Evolutionary conservation across 2,797 vertebrate species (phyloP), one percentile per base, ranked within the genome.

Genomic region (Arnoldichthys spilopterus): DNA sequence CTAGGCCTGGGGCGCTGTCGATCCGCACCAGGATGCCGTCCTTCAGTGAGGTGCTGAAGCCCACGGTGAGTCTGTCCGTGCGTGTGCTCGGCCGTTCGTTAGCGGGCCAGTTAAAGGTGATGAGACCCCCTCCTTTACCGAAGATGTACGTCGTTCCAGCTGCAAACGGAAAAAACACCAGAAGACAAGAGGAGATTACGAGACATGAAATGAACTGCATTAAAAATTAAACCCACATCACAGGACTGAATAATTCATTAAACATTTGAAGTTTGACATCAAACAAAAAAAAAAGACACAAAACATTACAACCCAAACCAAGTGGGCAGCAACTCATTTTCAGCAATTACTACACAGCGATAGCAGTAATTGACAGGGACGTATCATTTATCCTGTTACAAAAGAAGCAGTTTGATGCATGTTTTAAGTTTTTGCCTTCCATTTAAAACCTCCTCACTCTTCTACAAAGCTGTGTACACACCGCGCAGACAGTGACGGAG

Each of bases 121-220:
- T 98, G 76, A 98, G 95, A 53, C 98, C 98, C 45, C 98, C 98
- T 5, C 96, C 98, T 90, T 98, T 98, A 34, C 97, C 97, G 86
- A 99, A 99, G 88, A 99, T 99, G 77, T 97, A 99, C 0, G 97
- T 99, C 1, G 97, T 97, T 59, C 98, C 98, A 90, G 97, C 98
- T 98, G 84, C 4, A 47, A 47, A 37, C 72, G 87, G 83, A 40
- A 30, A 34, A 64, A 1, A 20, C 20, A 71, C 34, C 13, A 72
- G n/a, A 54, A 45, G 45, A 37, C 53, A 24, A 32, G 0, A 45
- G 45, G 51, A 47, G 28, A 72, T 24, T 16, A 40, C 28, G 24
- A 78, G 12, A 9, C 11, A 6, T 18, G 5, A 22, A 16, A 22
- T 15, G 37, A 13, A 2, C 37, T 24, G n/a, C 43, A 69, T 30